Evolutionary conservation across 2,888 invertebrate species (phyloP).

Genomic region (Mimachlamys varia): DNA sequence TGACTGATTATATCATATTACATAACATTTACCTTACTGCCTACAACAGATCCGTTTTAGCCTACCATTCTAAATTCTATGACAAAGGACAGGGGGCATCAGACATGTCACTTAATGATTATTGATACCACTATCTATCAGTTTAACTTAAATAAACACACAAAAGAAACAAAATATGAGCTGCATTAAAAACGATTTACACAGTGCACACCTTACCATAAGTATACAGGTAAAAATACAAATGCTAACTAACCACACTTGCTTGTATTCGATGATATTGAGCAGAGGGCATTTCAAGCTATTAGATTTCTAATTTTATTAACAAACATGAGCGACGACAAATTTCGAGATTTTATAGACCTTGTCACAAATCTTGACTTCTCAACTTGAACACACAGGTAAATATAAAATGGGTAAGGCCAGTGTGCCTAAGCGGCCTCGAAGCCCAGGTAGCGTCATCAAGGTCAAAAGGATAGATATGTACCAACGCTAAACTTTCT

Average conservation of each 20-base stretch:
- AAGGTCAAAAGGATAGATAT: conserved; percentile 32
- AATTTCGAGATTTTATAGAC: neutral
- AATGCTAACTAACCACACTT: no score
- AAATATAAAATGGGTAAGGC: neutral
- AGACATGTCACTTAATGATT: no score
- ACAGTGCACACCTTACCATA: no score
- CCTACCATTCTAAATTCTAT: neutral
- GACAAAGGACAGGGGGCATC: neutral
- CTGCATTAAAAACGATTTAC: no score
- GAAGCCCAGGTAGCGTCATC: conserved; percentile 27
- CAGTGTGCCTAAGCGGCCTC: conserved; percentile 15
- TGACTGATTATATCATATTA: conserved; percentile 8
- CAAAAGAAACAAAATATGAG: no score
- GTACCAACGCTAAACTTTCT: neutral
- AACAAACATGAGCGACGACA: no score
- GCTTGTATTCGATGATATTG: no score
- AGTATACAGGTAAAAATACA: no score
- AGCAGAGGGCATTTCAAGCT: no score
- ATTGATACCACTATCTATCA: no score
- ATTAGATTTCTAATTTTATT: no score
- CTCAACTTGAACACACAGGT: neutral
- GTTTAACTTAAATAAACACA: no score
- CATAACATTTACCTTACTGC: neutral
- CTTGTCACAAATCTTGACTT: neutral
- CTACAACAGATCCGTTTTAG: neutral